Percentiles rank a stretch among this genome's conserved stretches.
phyloP scores from a whole-genome alignment of 2,888 invertebrate genomes.

The Drepana falcataria region DNA sequence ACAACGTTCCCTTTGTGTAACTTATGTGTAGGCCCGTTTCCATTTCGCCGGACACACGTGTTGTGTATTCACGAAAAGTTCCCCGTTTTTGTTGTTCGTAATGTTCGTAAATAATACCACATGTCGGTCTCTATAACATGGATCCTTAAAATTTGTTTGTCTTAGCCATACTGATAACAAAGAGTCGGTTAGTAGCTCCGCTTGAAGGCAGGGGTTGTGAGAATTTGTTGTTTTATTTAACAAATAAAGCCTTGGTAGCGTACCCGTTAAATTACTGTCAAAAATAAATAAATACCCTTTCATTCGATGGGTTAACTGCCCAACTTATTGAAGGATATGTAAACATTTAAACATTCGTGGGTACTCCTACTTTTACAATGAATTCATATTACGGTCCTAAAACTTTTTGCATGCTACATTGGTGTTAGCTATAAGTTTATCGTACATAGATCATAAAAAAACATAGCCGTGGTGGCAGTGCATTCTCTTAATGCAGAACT shows the following conservation, averaged over 20 bases:
- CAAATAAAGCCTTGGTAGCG: constrained; percentile 30
- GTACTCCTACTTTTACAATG: not conserved
- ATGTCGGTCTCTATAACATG: constrained; percentile 32
- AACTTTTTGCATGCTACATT: not conserved
- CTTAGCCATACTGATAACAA: constrained; percentile 48
- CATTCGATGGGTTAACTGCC: not conserved
- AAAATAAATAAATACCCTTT: constrained; percentile 4
- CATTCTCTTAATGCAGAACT: too few species aligned
- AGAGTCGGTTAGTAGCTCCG: constrained; percentile 12
- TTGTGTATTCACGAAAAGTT: constrained; percentile 40
- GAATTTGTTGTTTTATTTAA: constrained; percentile 42
- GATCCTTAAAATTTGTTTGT: constrained; percentile 52
- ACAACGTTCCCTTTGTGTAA: constrained; percentile 3
- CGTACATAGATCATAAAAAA: too few species aligned
- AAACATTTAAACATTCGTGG: constrained; percentile 5
- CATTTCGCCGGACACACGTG: constrained; percentile 27
- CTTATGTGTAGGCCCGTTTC: constrained; percentile 1
- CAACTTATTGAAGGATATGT: constrained; percentile 2
- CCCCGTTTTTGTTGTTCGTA: constrained; percentile 35
- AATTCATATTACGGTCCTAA: not conserved
- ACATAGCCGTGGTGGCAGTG: too few species aligned
- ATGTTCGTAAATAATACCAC: constrained; percentile 55
- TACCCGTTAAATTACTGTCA: constrained; percentile 2
- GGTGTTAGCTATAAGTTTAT: not conserved
- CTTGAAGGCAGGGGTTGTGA: constrained; percentile 28